Percentiles rank a stretch among this genome's conserved stretches.
Conservation (phyloP, 1,140 invertebrate species). For the Drosophila mojavensis region DNA sequence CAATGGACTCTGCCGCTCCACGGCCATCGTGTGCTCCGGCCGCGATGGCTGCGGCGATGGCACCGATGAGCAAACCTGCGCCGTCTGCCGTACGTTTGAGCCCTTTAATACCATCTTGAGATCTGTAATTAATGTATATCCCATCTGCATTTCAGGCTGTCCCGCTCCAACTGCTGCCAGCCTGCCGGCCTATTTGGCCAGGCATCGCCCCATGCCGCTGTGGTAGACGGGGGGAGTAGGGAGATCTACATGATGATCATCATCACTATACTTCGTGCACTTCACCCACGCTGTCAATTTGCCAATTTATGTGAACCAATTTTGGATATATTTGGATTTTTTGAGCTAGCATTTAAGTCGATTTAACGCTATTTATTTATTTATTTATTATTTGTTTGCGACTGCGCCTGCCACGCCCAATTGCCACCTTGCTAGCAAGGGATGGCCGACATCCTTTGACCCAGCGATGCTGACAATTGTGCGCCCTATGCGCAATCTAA, state of each 20-base stretch:
- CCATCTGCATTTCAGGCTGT: constrained; percentile 85
- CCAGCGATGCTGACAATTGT: constrained; percentile 79
- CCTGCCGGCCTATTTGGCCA: constrained; percentile 63
- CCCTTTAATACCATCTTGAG: constrained; percentile 58
- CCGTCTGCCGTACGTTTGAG: constrained; percentile 91
- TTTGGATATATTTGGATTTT: constrained; percentile 50
- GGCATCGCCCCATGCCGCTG: constrained; percentile 78
- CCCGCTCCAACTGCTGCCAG: constrained; percentile 83
- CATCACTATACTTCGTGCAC: constrained; percentile 45
- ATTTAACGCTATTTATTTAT: constrained; percentile 75
- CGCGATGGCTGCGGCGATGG: constrained; percentile 95
- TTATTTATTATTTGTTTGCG: constrained; percentile 67
- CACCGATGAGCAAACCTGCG: constrained; percentile 92
- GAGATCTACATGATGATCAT: constrained; percentile 26
- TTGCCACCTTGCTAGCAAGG: constrained; percentile 84
- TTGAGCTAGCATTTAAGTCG: constrained; percentile 72
- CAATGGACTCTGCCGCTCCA: constrained; percentile 93
- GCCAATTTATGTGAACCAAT: constrained; percentile 18
- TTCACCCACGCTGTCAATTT: constrained; percentile 42
- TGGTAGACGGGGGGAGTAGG: constrained; percentile 55
- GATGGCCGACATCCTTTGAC: constrained; percentile 65
- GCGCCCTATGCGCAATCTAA: constrained; percentile 41
- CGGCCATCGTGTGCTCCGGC: constrained; percentile 93
- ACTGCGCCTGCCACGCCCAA: constrained; percentile 69
- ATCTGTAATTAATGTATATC: not conserved